These are phyloP conservation scores for Phacellophora camtschatica DNA, from an alignment of 30 jellyfish, hydroid and myxozoan genomes.

Conservation along the genomic window DNA sequence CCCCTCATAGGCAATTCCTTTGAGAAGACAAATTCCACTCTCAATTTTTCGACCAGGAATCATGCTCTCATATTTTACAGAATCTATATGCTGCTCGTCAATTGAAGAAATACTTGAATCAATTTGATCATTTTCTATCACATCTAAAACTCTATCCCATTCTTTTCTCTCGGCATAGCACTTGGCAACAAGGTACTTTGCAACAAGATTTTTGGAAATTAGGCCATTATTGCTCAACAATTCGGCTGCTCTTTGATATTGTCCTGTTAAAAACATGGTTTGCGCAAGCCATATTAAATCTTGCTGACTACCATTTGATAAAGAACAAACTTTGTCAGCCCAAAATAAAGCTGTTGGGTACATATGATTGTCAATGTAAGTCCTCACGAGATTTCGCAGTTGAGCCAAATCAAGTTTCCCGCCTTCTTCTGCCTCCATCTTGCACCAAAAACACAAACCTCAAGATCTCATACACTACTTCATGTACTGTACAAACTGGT, in stretches of 20 bases:
- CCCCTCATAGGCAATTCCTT: conserved; percentile 84
- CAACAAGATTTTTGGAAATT: conserved; percentile 36
- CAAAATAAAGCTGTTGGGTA: conserved; percentile 85
- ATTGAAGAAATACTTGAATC: conserved; percentile 3
- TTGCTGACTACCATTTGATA: conserved; percentile 73
- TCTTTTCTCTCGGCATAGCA: conserved; percentile 79
- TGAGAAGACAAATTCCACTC: conserved; percentile 69
- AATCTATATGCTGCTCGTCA: conserved; percentile 29
- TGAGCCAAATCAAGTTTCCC: conserved; percentile 85
- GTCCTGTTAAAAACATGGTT: conserved; percentile 71
- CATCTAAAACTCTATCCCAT: conserved; percentile 77
- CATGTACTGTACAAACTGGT: too few relatives aligned
- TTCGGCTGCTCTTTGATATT: conserved; percentile 77
- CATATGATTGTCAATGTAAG: conserved; percentile 83
- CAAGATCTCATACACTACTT: too few relatives aligned
- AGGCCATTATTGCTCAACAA: conserved; percentile 75
- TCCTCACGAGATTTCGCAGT: conserved; percentile 83
- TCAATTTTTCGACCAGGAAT: conserved; percentile 65
- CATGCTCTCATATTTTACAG: conserved; percentile 13
- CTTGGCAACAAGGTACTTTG: conserved; percentile 78
- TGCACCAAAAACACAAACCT: neutral
- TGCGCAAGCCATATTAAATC: conserved; percentile 92
- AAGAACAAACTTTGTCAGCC: conserved; percentile 93
- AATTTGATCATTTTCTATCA: conserved; percentile 58
- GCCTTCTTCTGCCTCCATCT: conserved; percentile 62